Conservation (phyloP, 1,140 invertebrate species). For the Nymphalis io region DNA sequence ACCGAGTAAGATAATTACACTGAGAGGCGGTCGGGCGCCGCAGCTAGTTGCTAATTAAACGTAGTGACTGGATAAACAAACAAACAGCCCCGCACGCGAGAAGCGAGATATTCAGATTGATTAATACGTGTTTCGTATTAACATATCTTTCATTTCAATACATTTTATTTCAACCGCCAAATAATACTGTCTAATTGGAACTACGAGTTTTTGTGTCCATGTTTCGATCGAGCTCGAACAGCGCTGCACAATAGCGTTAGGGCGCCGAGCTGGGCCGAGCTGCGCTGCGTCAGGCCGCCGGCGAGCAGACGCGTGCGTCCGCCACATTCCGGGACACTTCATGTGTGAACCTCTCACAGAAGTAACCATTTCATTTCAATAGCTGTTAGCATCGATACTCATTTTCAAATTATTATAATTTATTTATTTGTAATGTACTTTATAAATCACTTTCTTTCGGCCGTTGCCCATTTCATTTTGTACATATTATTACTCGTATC, state of each 20-base stretch:
- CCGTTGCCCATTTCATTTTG: too few species aligned
- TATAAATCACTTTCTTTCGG: constrained; percentile 1
- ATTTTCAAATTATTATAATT: neutral
- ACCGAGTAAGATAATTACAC: constrained; percentile 4
- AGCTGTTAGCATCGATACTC: neutral
- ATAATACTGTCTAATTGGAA: constrained; percentile 30
- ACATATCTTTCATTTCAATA: constrained; percentile 8
- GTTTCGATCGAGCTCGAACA: neutral
- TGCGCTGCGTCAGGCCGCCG: too few species aligned
- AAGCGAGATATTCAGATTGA: neutral
- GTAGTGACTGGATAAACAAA: constrained; percentile 60
- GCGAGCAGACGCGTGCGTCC: neutral
- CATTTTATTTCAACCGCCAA: neutral
- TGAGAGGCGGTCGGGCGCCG: constrained; percentile 11
- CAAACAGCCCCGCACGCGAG: constrained; percentile 31
- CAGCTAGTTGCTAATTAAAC: constrained; percentile 50
- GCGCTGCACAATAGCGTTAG: neutral
- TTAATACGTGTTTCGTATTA: constrained; percentile 16
- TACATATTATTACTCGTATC: too few species aligned
- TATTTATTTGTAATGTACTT: neutral
- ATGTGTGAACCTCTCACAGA: neutral
- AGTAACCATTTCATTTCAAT: neutral
- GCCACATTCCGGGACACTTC: neutral
- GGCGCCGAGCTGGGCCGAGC: too few species aligned
- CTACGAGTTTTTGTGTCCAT: neutral